These are phyloP conservation scores for Pipistrellus nathusii DNA, from an alignment of 2,797 vertebrate genomes.

Conservation along the genomic window DNA sequence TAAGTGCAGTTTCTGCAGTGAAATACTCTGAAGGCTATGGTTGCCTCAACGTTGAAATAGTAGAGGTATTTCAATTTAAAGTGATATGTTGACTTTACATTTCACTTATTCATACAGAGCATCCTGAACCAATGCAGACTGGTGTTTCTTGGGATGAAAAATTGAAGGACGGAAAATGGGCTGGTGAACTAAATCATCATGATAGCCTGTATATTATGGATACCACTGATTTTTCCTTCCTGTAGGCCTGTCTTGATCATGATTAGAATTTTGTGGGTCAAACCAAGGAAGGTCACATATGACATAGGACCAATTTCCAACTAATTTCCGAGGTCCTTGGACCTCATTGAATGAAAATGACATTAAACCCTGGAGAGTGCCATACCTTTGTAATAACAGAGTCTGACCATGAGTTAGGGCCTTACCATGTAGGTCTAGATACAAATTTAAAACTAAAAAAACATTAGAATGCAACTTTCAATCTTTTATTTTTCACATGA, in stretches of 20 bases:
- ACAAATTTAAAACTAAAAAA: not conserved
- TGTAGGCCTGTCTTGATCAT: not conserved
- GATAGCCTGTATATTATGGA: accelerated
- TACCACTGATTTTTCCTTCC: not conserved
- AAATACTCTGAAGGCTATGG: not conserved
- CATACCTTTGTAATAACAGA: not conserved
- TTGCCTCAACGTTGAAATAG: not conserved
- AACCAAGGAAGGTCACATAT: accelerated
- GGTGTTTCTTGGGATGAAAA: not conserved
- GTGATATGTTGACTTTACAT: not conserved
- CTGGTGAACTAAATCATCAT: not conserved
- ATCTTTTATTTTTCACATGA: not conserved
- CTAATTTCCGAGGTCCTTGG: not conserved
- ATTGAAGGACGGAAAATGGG: not conserved
- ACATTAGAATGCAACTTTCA: not conserved
- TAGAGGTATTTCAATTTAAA: not conserved
- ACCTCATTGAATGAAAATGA: not conserved
- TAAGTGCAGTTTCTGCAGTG: slow-evolving; percentile 6
- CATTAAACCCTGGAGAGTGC: not conserved
- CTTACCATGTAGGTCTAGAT: not conserved
- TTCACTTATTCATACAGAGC: not conserved
- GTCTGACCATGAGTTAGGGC: not conserved
- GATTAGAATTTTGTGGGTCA: not conserved
- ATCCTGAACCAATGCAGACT: not conserved
- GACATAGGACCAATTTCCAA: not conserved